Evolutionary conservation across 2,888 invertebrate species (phyloP).

Genomic region (Agrypnus murinus): DNA sequence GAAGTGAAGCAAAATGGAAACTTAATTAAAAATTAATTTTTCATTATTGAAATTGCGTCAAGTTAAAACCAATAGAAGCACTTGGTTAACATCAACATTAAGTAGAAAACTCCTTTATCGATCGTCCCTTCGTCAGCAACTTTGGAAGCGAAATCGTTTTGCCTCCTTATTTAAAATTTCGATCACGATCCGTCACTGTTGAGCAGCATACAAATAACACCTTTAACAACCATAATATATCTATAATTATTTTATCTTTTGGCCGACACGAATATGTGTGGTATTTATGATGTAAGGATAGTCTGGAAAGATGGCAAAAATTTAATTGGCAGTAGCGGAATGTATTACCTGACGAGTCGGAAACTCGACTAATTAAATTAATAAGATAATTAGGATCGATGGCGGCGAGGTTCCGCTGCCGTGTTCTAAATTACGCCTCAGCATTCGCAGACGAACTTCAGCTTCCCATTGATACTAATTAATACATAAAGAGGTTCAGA

Average conservation of each 20-base stretch:
- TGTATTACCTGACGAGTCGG: constrained; percentile 37
- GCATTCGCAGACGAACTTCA: constrained; percentile 36
- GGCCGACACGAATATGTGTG: not conserved
- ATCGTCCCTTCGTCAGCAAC: constrained; percentile 11
- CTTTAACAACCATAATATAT: constrained; percentile 12
- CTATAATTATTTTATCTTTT: constrained; percentile 23
- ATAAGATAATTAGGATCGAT: constrained; percentile 43
- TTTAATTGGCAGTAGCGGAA: constrained; percentile 34
- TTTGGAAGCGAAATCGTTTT: constrained; percentile 2
- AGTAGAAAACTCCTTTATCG: constrained; percentile 19
- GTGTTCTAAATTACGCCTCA: constrained; percentile 37
- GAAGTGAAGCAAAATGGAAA: constrained; percentile 16
- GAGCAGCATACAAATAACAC: constrained; percentile 25
- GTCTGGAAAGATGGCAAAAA: constrained; percentile 31
- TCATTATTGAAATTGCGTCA: constrained; percentile 28
- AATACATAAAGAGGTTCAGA: constrained; percentile 36
- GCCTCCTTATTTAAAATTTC: constrained; percentile 5
- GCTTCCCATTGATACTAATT: constrained; percentile 39
- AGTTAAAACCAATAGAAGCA: constrained; percentile 29
- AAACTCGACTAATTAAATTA: constrained; percentile 41
- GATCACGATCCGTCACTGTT: constrained; percentile 16
- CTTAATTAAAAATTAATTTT: constrained; percentile 33
- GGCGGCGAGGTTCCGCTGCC: constrained; percentile 35
- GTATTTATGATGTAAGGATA: not conserved
- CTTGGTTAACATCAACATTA: constrained; percentile 30